phyloP scores from a whole-genome alignment of 2,113 vertebrate genomes.

The Ctenodactylus gundi region DNA sequence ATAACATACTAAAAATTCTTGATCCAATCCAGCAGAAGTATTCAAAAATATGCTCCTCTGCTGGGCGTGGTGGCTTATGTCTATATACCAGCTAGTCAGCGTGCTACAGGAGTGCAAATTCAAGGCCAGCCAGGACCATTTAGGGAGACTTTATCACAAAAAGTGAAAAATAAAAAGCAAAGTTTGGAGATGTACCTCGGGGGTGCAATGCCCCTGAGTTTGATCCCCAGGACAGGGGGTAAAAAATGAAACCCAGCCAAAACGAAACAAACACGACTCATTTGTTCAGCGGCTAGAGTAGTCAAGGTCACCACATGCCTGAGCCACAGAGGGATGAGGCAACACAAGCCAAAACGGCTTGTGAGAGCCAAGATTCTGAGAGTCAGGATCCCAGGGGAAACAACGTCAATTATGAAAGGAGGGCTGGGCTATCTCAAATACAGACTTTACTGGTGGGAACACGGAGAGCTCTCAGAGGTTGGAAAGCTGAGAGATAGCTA shows the following conservation, averaged over 20 bases:
- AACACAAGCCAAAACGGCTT: background rate
- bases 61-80: background rate
- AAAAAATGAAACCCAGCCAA: background rate
- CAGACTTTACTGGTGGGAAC: background rate
- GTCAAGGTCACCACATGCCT: background rate
- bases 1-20: slow-evolving; percentile 10
- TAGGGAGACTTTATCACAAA: background rate
- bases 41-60: slow-evolving; percentile 12
- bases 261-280: background rate
- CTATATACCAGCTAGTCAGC: background rate
- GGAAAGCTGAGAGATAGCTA: background rate
- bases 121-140: background rate
- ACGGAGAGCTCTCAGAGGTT: background rate
- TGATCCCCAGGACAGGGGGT: background rate
- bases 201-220: background rate
- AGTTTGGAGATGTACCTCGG: background rate
- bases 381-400: too few species aligned
- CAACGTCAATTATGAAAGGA: background rate
- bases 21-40: background rate
- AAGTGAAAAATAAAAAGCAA: background rate
- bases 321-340: background rate
- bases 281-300: background rate
- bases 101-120: background rate
- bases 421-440: background rate
- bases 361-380: too few species aligned